These are phyloP conservation scores for Lepidurus arcticus DNA, from an alignment of 1,140 invertebrate species.

Conservation along the genomic window DNA sequence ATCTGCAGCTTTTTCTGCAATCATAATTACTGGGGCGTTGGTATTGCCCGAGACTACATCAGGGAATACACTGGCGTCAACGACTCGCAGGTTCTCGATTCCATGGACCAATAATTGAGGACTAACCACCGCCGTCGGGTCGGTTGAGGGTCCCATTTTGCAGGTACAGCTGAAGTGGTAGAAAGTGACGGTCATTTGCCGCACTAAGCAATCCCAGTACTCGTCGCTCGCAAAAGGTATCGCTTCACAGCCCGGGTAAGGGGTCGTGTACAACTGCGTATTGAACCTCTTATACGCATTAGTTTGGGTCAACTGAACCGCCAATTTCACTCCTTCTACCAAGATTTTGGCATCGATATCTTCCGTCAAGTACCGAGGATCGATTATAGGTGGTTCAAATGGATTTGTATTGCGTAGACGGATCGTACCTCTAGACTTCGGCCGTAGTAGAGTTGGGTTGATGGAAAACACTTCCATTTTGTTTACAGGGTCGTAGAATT, in stretches of 20 bases:
- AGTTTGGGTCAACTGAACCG: conserved; percentile 36
- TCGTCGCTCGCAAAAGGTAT: conserved; percentile 67
- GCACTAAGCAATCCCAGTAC: conserved; percentile 67
- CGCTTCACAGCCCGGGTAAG: conserved; percentile 71
- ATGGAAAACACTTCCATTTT: conserved; percentile 57
- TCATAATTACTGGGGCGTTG: conserved; percentile 68
- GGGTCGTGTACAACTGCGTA: conserved; percentile 62
- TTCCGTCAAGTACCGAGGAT: conserved; percentile 71
- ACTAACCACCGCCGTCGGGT: conserved; percentile 69
- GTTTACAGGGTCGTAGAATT: conserved; percentile 35
- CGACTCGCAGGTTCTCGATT: conserved; percentile 60
- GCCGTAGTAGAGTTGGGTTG: conserved; percentile 61
- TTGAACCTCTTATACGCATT: conserved; percentile 52
- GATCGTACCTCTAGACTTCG: conserved; percentile 63
- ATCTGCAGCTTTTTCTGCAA: conserved; percentile 74
- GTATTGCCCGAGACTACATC: conserved; percentile 63
- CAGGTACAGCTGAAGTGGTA: conserved; percentile 65
- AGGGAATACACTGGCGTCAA: conserved; percentile 71
- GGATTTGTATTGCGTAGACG: conserved; percentile 60
- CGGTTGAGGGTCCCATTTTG: conserved; percentile 66
- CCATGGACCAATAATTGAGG: conserved; percentile 63
- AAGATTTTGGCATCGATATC: conserved; percentile 61
- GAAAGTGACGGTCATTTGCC: conserved; percentile 67
- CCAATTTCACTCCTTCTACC: conserved; percentile 57
- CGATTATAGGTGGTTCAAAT: conserved; percentile 63